A percentile compares a stretch with the other conserved stretches of the same genome.
phyloP scores from a whole-genome alignment of 2,888 invertebrate species.

The Phlogophora meticulosa region DNA sequence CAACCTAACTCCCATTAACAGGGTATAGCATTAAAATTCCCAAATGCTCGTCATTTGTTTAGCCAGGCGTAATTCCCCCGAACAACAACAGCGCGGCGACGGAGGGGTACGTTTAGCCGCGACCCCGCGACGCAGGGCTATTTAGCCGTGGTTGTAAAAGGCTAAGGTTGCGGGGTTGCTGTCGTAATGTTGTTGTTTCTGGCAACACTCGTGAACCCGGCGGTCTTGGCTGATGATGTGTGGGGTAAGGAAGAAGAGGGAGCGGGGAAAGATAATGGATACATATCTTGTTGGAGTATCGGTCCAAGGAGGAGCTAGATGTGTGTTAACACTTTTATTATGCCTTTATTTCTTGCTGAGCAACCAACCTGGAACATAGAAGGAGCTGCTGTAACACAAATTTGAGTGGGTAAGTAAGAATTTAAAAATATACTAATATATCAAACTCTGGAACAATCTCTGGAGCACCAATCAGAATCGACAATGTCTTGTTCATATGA shows the following conservation, averaged over 20 bases:
- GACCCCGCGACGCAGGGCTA: slow-evolving; percentile 71
- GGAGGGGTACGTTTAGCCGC: slow-evolving; percentile 57
- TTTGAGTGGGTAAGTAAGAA: no score
- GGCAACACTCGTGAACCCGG: slow-evolving; percentile 76
- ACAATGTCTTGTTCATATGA: no score
- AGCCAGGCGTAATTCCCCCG: slow-evolving; percentile 62
- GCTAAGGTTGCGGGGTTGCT: slow-evolving; percentile 63
- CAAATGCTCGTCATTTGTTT: slow-evolving; percentile 60
- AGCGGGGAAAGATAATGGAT: slow-evolving; percentile 25
- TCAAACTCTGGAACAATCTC: no score
- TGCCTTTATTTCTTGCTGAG: no score
- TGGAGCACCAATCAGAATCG: no score
- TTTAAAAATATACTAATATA: no score
- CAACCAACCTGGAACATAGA: no score
- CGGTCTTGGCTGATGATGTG: slow-evolving; percentile 66
- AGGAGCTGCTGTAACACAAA: no score
- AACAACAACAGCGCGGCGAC: slow-evolving; percentile 64
- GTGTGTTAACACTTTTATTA: no score
- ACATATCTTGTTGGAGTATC: background rate
- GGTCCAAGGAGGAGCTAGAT: no score
- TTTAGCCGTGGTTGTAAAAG: slow-evolving; percentile 71
- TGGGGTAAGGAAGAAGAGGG: slow-evolving; percentile 56
- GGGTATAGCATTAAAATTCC: slow-evolving; percentile 64
- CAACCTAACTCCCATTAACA: slow-evolving; percentile 32
- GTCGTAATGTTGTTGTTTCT: slow-evolving; percentile 80